Base-by-base conservation (phyloP, 1,140 invertebrate genomes). In the Solenopsis invicta region DNA sequence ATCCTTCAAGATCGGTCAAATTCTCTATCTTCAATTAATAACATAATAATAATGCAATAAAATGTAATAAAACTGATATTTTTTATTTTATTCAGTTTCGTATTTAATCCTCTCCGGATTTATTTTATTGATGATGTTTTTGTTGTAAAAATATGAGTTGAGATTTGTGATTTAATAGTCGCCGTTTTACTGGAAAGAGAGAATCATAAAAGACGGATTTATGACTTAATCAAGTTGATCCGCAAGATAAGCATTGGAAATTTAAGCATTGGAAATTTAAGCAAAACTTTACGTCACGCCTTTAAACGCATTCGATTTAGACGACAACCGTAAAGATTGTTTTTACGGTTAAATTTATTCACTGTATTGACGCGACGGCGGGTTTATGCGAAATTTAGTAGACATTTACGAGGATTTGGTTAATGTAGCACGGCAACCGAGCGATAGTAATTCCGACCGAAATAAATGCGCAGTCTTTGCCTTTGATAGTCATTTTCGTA, bases 331-430 rank as follows among this genome's bases (percentile, higher is more conserved):
- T 84, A 75, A 62, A 84, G 18, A 8, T 5, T 13, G 54, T 61
- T 84, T 74, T 62, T 61, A 61, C 21, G 54, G 29, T 61, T 84
- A 84, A 74, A 84, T 61, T 74, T 74, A 84, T 84, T 84, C 52
- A n/a, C 41, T 37, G 24, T 84, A 84, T 84, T 74, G 80, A 84
- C 54, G 54, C 24, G 24, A 4, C 54, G 13, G 54, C 18, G 24
- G 13, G 34, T 84, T 84, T 84, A 75, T 50, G 41, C 41, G 54
- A 50, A 75, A 84, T 84, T 74, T 84, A 84, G 41, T 84, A 74
- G 41, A 84, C 54, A 61, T 84, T 84, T 84, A 75, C 54, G 80
- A 84, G 69, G 41, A 84, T 84, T 62, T 9, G 54, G 24, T 74
- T 82, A 82, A 74, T 18, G 41, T 18, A 37, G 62, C 50, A 21